Evolutionary conservation across 2,113 vertebrate species (phyloP).

Genomic region (Eulemur rufifrons): DNA sequence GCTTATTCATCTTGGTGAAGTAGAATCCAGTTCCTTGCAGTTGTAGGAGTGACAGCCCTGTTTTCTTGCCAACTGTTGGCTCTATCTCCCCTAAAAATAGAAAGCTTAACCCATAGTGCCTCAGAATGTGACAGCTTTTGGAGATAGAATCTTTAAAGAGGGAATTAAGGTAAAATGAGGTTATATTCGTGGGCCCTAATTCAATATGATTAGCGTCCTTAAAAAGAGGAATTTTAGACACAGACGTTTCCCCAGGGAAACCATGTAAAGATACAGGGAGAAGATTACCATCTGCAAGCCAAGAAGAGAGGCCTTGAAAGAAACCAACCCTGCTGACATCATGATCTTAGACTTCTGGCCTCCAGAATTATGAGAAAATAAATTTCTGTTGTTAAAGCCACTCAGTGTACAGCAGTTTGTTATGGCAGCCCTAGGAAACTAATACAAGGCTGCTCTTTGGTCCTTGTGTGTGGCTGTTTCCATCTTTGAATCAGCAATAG

Average conservation of each 20-base stretch:
- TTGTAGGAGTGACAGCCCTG: background rate
- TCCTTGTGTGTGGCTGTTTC: background rate
- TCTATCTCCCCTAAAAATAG: background rate
- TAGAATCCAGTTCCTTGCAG: background rate
- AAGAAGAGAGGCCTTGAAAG: background rate
- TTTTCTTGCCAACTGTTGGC: background rate
- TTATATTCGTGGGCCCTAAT: background rate
- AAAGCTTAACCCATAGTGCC: background rate
- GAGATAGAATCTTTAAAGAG: background rate
- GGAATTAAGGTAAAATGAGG: background rate
- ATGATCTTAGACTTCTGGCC: too few relatives aligned
- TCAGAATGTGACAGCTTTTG: background rate
- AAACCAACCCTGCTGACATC: too few relatives aligned
- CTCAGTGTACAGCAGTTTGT: background rate
- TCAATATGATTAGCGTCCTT: background rate
- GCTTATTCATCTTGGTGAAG: background rate
- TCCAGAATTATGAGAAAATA: too few relatives aligned
- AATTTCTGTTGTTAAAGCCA: too few relatives aligned
- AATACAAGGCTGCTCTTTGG: background rate
- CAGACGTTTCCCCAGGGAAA: background rate
- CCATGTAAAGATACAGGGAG: background rate
- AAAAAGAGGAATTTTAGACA: background rate
- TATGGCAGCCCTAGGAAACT: background rate
- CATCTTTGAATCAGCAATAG: background rate
- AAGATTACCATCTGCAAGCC: background rate